phyloP scores from a whole-genome alignment of 1,140 invertebrate species.

The Drosophila asahinai region DNA sequence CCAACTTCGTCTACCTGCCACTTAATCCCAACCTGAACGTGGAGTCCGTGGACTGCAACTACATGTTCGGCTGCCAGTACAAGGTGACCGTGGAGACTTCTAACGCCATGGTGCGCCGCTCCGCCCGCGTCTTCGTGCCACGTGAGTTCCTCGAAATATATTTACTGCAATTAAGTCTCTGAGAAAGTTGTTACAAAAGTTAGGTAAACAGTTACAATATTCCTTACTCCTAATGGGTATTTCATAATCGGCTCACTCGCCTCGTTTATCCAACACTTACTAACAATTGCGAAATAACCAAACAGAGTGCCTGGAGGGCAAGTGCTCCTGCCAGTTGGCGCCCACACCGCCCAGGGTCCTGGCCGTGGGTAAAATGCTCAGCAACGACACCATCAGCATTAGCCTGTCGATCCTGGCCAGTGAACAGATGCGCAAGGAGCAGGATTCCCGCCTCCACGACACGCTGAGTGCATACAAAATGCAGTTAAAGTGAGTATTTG shows the following conservation, averaged over 20 bases:
- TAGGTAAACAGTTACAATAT: too few relatives aligned
- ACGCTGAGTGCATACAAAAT: constrained; percentile 54
- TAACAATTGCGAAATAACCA: neutral
- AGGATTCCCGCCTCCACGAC: constrained; percentile 45
- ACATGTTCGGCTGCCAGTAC: constrained; percentile 78
- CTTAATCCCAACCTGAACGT: constrained; percentile 67
- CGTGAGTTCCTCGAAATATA: constrained; percentile 37
- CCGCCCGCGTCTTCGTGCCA: constrained; percentile 57
- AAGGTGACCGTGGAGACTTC: constrained; percentile 75
- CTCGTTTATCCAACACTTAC: neutral
- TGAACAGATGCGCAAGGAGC: constrained; percentile 57
- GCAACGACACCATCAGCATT: constrained; percentile 71
- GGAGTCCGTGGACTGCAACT: constrained; percentile 71
- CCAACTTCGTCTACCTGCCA: constrained; percentile 51
- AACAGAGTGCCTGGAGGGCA: constrained; percentile 65
- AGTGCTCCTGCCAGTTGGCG: constrained; percentile 63
- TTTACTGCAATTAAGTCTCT: too few relatives aligned
- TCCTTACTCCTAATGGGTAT: neutral
- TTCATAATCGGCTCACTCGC: neutral
- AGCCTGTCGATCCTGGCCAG: constrained; percentile 54
- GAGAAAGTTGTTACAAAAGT: too few relatives aligned
- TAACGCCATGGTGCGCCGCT: constrained; percentile 56
- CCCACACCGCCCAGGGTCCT: constrained; percentile 59
- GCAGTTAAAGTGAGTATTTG: constrained; percentile 61
- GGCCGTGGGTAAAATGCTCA: constrained; percentile 52